phyloP scores from a whole-genome alignment of 2,888 invertebrate genomes.

The Rhopalosiphum nymphaeae region DNA sequence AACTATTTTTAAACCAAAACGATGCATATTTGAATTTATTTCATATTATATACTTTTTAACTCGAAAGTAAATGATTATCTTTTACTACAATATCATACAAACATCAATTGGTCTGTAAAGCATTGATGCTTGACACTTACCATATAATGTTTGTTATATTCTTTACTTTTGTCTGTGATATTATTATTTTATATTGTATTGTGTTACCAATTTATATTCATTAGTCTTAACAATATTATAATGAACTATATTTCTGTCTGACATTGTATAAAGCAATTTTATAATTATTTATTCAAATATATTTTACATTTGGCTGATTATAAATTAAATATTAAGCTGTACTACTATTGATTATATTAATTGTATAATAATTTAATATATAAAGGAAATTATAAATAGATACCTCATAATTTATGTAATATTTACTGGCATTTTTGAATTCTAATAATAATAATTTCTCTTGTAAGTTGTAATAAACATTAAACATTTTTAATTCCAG shows the following conservation, averaged over 20 bases:
- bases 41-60: not conserved
- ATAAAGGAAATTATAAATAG: not conserved
- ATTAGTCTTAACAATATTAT: not conserved
- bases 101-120: not conserved
- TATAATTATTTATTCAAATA: not conserved
- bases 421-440: not conserved
- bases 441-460: not conserved
- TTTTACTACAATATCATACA: not conserved
- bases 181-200: slow-evolving; percentile 35
- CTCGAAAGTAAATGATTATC: not conserved
- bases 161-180: slow-evolving; percentile 46
- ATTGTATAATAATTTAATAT: not conserved
- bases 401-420: not conserved
- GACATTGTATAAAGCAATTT: not conserved
- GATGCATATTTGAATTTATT: not conserved
- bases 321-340: not conserved
- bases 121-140: not conserved
- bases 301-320: not conserved
- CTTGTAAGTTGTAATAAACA: not conserved
- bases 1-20: not conserved
- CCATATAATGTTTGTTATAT: not conserved
- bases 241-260: slow-evolving; percentile 16
- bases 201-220: slow-evolving; percentile 24
- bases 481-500: not conserved
- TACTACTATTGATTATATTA: not conserved